phyloP scores from a whole-genome alignment of 2,113 vertebrate species.

The Excalfactoria chinensis region DNA sequence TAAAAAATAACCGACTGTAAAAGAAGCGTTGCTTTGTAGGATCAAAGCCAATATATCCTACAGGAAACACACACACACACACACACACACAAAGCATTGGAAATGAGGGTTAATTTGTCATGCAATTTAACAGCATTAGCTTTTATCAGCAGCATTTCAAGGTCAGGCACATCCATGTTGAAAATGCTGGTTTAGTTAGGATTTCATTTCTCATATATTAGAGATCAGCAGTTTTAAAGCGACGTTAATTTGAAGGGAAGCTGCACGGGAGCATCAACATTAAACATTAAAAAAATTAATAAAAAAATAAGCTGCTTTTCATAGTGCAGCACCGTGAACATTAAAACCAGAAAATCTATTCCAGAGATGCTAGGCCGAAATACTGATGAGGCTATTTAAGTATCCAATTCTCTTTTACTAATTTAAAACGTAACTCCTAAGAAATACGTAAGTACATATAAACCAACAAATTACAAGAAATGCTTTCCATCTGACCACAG shows the following conservation, averaged over 20 bases:
- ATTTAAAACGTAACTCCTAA: neutral
- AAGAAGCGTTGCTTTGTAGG: slow-evolving; percentile 45
- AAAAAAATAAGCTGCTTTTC: neutral
- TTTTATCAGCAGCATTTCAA: slow-evolving; percentile 83
- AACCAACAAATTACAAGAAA: neutral
- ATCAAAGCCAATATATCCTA: slow-evolving; percentile 57
- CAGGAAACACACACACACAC: slow-evolving; percentile 44
- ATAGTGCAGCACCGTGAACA: neutral
- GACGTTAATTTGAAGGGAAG: neutral
- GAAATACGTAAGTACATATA: neutral
- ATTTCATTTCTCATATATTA: neutral
- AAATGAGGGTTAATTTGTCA: slow-evolving; percentile 72
- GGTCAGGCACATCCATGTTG: slow-evolving; percentile 73
- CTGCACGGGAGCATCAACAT: neutral
- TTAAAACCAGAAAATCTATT: neutral
- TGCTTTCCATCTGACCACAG: neutral
- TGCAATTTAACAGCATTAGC: slow-evolving; percentile 82
- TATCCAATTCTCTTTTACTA: neutral
- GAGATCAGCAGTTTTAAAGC: neutral
- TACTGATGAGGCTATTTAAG: neutral
- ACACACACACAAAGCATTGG: slow-evolving; percentile 56
- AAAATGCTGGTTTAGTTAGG: slow-evolving; percentile 14
- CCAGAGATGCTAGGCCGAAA: neutral
- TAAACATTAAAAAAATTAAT: neutral
- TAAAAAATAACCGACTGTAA: slow-evolving; percentile 57